phyloP scores from a whole-genome alignment of 1,140 invertebrate genomes.

The Drosophila tani region DNA sequence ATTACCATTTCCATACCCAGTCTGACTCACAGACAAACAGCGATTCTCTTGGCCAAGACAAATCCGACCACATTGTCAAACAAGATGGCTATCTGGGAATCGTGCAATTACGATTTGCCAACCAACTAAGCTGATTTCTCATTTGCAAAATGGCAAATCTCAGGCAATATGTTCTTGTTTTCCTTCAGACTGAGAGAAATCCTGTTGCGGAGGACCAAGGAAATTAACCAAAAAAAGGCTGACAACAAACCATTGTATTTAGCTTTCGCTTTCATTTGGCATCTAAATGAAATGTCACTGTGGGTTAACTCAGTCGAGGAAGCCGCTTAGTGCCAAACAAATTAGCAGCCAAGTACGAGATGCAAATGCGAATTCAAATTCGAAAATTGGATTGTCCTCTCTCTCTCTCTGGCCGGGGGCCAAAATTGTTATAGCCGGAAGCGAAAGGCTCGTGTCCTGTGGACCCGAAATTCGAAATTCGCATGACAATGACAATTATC shows the following conservation, averaged over 20 bases:
- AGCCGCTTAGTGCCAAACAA: constrained; percentile 31
- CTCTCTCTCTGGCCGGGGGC: constrained; percentile 18
- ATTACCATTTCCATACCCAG: not conserved
- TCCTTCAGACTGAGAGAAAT: not conserved
- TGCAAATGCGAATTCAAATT: constrained; percentile 36
- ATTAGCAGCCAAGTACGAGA: constrained; percentile 47
- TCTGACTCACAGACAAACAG: constrained; percentile 29
- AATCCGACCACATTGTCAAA: constrained; percentile 38
- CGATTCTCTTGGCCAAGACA: constrained; percentile 22
- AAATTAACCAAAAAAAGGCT: constrained; percentile 14
- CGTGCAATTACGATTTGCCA: constrained; percentile 25
- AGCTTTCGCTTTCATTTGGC: constrained; percentile 19
- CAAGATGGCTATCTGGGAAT: constrained; percentile 29
- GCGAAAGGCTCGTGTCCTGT: constrained; percentile 22
- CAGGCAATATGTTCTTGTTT: not conserved
- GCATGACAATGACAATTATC: constrained; percentile 78
- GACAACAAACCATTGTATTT: not conserved
- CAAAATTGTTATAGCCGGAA: constrained; percentile 25
- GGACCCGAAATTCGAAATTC: constrained; percentile 31
- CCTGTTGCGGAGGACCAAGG: not conserved
- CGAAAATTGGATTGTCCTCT: constrained; percentile 47
- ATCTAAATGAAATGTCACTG: constrained; percentile 22
- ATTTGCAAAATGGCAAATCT: constrained; percentile 5
- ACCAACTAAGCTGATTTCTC: constrained; percentile 1
- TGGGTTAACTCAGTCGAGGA: constrained; percentile 25